phyloP scores from a whole-genome alignment of 2,888 invertebrate species.

The Boloria selene region DNA sequence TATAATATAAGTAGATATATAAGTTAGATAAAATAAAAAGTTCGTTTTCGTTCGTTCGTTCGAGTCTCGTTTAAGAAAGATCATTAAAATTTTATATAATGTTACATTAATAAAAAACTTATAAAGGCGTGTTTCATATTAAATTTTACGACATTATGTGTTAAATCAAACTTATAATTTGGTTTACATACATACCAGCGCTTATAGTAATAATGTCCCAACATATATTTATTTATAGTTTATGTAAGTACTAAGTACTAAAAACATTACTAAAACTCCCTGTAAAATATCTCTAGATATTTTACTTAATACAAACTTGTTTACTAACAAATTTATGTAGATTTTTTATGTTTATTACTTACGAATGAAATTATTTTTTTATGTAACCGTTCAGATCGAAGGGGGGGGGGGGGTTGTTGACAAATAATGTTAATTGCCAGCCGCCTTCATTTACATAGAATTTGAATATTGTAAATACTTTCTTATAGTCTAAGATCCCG shows the following conservation, averaged over 20 bases:
- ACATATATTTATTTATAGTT: no score
- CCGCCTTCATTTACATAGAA: no score
- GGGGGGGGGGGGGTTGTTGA: no score
- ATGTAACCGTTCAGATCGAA: no score
- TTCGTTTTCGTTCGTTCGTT: no score
- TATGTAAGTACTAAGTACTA: neutral
- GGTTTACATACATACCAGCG: neutral
- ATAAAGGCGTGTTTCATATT: slow-evolving; percentile 7
- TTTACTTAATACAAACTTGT: neutral
- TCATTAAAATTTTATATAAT: neutral
- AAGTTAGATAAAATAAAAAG: no score
- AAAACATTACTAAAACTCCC: slow-evolving; percentile 3
- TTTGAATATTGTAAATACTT: no score
- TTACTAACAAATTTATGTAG: slow-evolving; percentile 4
- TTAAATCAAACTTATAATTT: slow-evolving; percentile 1
- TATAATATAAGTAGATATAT: no score
- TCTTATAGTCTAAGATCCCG: no score
- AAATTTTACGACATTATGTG: neutral
- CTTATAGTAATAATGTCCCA: no score
- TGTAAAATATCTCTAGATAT: neutral
- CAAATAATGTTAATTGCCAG: no score
- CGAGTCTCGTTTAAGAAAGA: neutral
- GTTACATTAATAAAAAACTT: neutral
- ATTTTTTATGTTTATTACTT: no score
- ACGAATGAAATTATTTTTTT: slow-evolving; percentile 1